phyloP scores from a whole-genome alignment of 2,888 invertebrate genomes.

The Drosophila atripex region DNA sequence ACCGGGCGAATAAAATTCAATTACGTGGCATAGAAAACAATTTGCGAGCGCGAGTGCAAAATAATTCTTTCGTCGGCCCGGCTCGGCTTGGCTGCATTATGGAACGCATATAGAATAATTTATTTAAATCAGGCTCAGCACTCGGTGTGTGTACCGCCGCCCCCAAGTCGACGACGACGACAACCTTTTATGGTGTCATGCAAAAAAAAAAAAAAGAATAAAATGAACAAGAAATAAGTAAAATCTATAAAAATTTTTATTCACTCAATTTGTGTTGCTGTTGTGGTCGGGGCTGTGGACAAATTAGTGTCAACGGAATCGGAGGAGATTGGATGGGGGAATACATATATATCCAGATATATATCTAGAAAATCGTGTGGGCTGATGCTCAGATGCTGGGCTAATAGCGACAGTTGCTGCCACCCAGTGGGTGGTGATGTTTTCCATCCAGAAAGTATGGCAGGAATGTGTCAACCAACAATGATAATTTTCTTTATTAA shows the following conservation, averaged over 20 bases:
- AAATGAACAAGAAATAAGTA: slow-evolving; percentile 22
- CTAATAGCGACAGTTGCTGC: slow-evolving; percentile 16
- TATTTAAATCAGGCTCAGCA: slow-evolving; percentile 72
- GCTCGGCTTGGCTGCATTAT: slow-evolving; percentile 28
- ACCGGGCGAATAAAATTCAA: slow-evolving; percentile 55
- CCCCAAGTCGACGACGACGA: slow-evolving; percentile 61
- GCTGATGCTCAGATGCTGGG: slow-evolving; percentile 19
- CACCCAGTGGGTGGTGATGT: slow-evolving; percentile 49
- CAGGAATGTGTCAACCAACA: slow-evolving; percentile 28
- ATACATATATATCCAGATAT: not conserved
- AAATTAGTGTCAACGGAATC: slow-evolving; percentile 52
- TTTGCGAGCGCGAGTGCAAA: slow-evolving; percentile 42
- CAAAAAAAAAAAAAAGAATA: slow-evolving; percentile 49
- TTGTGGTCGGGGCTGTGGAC: slow-evolving; percentile 34
- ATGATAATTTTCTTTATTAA: slow-evolving; percentile 38
- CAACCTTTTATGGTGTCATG: slow-evolving; percentile 74
- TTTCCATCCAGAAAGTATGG: slow-evolving; percentile 17
- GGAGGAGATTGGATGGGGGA: slow-evolving; percentile 19
- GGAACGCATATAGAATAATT: slow-evolving; percentile 77
- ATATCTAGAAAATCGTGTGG: slow-evolving; percentile 22
- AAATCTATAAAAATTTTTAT: slow-evolving; percentile 46
- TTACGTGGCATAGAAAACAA: slow-evolving; percentile 56
- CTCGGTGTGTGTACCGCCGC: slow-evolving; percentile 40
- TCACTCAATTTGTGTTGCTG: slow-evolving; percentile 20
- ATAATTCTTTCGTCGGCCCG: slow-evolving; percentile 27